A percentile compares a stretch with the other conserved stretches of the same genome.
These are phyloP conservation scores for Momotus momota DNA, from an alignment of 2,797 vertebrate species.

Conservation along the genomic window DNA sequence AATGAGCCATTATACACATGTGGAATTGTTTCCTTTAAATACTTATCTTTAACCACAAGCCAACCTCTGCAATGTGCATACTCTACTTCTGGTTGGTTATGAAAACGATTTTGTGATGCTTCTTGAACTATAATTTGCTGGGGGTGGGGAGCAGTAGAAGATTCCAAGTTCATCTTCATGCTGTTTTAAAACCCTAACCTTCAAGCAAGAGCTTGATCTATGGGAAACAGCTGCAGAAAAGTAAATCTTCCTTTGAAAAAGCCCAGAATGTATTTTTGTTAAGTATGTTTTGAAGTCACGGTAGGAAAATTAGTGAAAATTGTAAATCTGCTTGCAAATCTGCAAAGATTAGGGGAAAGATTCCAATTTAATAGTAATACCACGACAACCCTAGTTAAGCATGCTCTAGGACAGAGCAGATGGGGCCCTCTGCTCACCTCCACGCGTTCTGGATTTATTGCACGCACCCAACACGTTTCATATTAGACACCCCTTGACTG, in stretches of 20 bases:
- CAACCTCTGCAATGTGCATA: slow-evolving; percentile 42
- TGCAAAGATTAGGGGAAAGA: slow-evolving; percentile 76
- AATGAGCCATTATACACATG: slow-evolving; percentile 52
- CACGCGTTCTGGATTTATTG: slow-evolving; percentile 73
- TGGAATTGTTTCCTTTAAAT: slow-evolving; percentile 62
- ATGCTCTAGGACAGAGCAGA: slow-evolving; percentile 72
- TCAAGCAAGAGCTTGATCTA: slow-evolving; percentile 74
- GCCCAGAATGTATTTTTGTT: slow-evolving; percentile 60
- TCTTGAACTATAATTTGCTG: slow-evolving; percentile 70
- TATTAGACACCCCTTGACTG: slow-evolving; percentile 78
- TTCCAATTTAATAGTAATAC: slow-evolving; percentile 77
- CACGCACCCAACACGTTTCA: slow-evolving; percentile 70
- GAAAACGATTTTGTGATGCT: slow-evolving; percentile 68
- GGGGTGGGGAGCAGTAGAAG: slow-evolving; percentile 24
- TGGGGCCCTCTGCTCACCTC: slow-evolving; percentile 64
- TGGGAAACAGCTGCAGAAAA: slow-evolving; percentile 81
- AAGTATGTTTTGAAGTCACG: slow-evolving; percentile 78
- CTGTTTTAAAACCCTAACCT: slow-evolving; percentile 69
- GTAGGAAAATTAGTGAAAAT: slow-evolving; percentile 80
- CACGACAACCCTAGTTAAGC: slow-evolving; percentile 76
- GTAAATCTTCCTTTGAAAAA: slow-evolving; percentile 77
- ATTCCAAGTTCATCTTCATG: slow-evolving; percentile 70
- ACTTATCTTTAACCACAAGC: slow-evolving; percentile 57
- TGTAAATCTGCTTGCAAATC: slow-evolving; percentile 82
- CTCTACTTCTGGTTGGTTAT: slow-evolving; percentile 58